Percentiles rank a stretch among this genome's conserved stretches.
Evolutionary conservation across 2,113 vertebrate genomes (phyloP).

Genomic region (Fregata magnificens): DNA sequence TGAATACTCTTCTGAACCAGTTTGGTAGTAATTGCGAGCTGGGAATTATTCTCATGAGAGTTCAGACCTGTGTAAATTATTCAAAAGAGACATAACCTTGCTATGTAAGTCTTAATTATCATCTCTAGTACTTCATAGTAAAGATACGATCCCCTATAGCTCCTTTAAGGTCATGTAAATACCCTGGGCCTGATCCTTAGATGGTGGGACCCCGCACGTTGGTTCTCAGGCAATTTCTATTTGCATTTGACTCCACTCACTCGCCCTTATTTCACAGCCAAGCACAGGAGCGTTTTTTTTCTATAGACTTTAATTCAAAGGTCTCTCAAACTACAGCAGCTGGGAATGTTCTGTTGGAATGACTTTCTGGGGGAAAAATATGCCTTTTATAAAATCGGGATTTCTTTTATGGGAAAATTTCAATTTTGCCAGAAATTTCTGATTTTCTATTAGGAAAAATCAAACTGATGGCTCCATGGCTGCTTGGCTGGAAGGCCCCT

Average conservation of each 20-base stretch:
- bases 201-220: neutral
- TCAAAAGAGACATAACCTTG: neutral
- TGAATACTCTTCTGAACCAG: conserved; percentile 22
- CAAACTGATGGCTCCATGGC: conserved; percentile 11
- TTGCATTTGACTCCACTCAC: conserved; percentile 25
- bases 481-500: conserved; percentile 61
- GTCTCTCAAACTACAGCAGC: conserved; percentile 32
- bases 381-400: neutral
- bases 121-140: neutral
- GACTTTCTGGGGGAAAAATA: neutral
- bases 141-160: neutral
- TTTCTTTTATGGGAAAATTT: conserved; percentile 52
- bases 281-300: neutral
- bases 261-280: neutral
- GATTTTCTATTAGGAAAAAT: conserved; percentile 43
- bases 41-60: neutral
- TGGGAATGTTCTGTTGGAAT: conserved; percentile 33
- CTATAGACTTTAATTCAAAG: conserved; percentile 35
- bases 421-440: conserved; percentile 45
- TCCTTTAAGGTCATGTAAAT: neutral
- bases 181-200: neutral
- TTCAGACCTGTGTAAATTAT: neutral
- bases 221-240: neutral
- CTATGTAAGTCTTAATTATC: conserved; percentile 1
- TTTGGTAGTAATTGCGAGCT: neutral